Evolutionary conservation across 2,113 vertebrate species (phyloP).

Genomic region (Cavia porcellus): DNA sequence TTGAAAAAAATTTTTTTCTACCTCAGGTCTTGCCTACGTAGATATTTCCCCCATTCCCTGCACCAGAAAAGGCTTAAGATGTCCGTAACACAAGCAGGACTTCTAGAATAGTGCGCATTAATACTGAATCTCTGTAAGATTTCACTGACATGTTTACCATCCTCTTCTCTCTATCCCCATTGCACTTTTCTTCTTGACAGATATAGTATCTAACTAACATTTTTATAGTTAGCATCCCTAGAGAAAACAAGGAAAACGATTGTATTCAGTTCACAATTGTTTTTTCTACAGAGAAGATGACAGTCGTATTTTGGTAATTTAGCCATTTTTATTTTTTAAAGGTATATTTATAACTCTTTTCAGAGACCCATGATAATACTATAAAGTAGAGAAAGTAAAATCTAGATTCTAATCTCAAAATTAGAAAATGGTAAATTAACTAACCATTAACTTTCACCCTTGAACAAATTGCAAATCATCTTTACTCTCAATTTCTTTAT

Average conservation of each 20-base stretch:
- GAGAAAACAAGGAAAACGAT: neutral
- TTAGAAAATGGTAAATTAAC: constrained; percentile 65
- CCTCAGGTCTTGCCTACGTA: neutral
- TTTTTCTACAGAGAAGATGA: neutral
- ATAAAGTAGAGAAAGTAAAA: constrained; percentile 13
- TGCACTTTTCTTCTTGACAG: neutral
- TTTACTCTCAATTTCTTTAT: constrained; percentile 58
- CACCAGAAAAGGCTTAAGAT: neutral
- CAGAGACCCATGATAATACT: neutral
- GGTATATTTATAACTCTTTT: constrained; percentile 21
- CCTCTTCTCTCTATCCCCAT: neutral
- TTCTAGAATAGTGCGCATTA: neutral
- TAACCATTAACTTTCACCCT: constrained; percentile 45
- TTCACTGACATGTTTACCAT: neutral
- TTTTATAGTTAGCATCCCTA: neutral
- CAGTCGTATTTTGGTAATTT: neutral
- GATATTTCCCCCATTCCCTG: neutral
- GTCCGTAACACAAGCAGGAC: neutral
- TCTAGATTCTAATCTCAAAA: constrained; percentile 68
- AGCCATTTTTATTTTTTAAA: constrained; percentile 55
- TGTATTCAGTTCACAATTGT: neutral
- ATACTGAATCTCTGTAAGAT: neutral
- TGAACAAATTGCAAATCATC: constrained; percentile 59
- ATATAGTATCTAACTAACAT: neutral
- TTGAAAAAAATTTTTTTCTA: neutral